Percentiles rank a stretch among this genome's conserved stretches.
These are phyloP conservation scores for Phragmatobia fuliginosa DNA, from an alignment of 2,888 invertebrate species.

Conservation along the genomic window DNA sequence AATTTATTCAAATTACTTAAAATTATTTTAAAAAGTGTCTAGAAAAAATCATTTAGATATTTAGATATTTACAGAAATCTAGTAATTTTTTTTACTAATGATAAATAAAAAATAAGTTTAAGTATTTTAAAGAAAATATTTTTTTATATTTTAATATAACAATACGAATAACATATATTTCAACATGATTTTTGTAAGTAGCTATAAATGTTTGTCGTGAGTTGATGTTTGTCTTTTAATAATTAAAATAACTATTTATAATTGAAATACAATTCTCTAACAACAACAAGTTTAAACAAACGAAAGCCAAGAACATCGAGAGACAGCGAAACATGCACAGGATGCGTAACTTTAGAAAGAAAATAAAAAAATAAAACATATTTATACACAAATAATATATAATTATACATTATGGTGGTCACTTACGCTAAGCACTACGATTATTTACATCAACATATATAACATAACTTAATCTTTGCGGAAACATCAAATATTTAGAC, in stretches of 20 bases:
- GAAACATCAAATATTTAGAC: slow-evolving; percentile 40
- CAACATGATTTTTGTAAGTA: neutral
- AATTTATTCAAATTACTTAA: neutral
- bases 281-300: slow-evolving; percentile 17
- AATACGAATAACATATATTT: neutral
- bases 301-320: neutral
- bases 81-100: neutral
- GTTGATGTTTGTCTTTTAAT: slow-evolving; percentile 22
- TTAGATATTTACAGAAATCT: neutral
- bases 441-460: slow-evolving; percentile 51
- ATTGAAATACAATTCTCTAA: slow-evolving; percentile 14
- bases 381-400: slow-evolving; percentile 58
- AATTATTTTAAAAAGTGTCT: neutral
- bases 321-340: slow-evolving; percentile 8
- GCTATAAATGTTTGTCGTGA: neutral
- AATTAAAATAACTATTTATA: slow-evolving; percentile 15
- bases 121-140: slow-evolving; percentile 2
- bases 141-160: neutral
- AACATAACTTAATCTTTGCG: slow-evolving; percentile 52
- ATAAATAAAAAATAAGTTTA: neutral
- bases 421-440: slow-evolving; percentile 46
- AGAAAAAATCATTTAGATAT: neutral
- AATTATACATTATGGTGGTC: slow-evolving; percentile 58
- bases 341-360: slow-evolving; percentile 15
- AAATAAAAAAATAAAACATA: slow-evolving; percentile 52